phyloP scores from a whole-genome alignment of 2,888 invertebrate genomes.

The Tachina fera region DNA sequence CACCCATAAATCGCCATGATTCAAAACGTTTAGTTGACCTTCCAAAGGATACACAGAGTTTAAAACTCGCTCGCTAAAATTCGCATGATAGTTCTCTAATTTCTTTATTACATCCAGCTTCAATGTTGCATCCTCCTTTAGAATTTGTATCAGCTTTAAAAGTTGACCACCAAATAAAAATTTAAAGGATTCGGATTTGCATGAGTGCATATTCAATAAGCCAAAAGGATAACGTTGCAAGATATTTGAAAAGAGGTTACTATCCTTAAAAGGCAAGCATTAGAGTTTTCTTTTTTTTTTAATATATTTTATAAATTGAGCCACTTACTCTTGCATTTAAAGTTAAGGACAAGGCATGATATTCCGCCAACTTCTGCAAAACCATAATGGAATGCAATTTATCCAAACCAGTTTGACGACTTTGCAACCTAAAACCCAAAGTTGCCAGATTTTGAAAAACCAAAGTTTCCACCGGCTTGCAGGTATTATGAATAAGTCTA shows the following conservation, averaged over 20 bases:
- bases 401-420: slow-evolving; percentile 84
- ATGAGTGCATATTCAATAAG: slow-evolving; percentile 78
- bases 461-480: slow-evolving; percentile 79
- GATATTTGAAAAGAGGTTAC: slow-evolving; percentile 69
- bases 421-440: slow-evolving; percentile 84
- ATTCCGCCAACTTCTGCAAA: slow-evolving; percentile 84
- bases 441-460: slow-evolving; percentile 82
- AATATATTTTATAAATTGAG: background rate
- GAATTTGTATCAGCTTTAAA: slow-evolving; percentile 77
- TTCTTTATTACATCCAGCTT: slow-evolving; percentile 75
- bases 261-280: slow-evolving; percentile 71
- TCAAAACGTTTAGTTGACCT: slow-evolving; percentile 82
- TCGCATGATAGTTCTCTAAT: slow-evolving; percentile 77
- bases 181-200: slow-evolving; percentile 78
- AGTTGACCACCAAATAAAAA: slow-evolving; percentile 80
- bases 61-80: slow-evolving; percentile 78
- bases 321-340: slow-evolving; percentile 83
- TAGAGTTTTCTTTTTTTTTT: background rate
- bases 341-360: slow-evolving; percentile 84
- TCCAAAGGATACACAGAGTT: slow-evolving; percentile 77
- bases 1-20: slow-evolving; percentile 85
- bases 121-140: slow-evolving; percentile 75
- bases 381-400: slow-evolving; percentile 83
- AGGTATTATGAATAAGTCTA: slow-evolving; percentile 79
- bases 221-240: slow-evolving; percentile 78